Conservation (phyloP, 2,888 invertebrate genomes). For the Callinectes sapidus region DNA sequence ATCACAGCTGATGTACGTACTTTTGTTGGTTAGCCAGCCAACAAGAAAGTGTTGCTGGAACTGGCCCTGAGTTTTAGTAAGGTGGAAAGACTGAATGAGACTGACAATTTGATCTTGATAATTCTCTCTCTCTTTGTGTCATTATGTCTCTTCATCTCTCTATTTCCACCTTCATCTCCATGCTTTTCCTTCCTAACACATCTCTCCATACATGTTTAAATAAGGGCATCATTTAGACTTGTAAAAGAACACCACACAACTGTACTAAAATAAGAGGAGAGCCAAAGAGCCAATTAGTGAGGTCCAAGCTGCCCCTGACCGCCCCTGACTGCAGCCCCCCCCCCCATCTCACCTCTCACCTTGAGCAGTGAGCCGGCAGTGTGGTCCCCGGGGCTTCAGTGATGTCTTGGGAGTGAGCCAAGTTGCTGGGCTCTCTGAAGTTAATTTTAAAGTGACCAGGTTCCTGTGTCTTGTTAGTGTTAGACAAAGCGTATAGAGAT, state of each 20-base stretch:
- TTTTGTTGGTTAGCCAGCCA: too few species aligned
- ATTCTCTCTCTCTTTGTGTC: too few species aligned
- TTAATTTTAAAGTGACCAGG: not conserved
- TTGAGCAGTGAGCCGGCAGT: not conserved
- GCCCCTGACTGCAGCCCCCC: not conserved
- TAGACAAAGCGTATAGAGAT: not conserved
- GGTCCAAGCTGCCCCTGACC: not conserved
- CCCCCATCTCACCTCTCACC: too few species aligned
- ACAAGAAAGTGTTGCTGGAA: too few species aligned
- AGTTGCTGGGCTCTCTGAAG: not conserved
- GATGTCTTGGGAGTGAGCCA: constrained; percentile 17
- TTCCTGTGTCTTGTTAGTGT: not conserved
- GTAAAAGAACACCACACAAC: too few species aligned
- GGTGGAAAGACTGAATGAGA: too few species aligned
- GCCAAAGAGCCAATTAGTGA: too few species aligned
- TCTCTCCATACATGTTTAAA: not conserved
- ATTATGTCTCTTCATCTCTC: not conserved
- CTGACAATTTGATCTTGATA: not conserved
- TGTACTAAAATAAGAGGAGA: too few species aligned
- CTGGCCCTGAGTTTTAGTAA: too few species aligned
- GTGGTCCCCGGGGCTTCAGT: not conserved
- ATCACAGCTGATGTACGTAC: too few species aligned
- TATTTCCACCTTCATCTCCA: not conserved
- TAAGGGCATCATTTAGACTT: too few species aligned
- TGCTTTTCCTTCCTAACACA: not conserved